phyloP scores from a whole-genome alignment of 2,797 vertebrate genomes.

The Valencia hispanica region DNA sequence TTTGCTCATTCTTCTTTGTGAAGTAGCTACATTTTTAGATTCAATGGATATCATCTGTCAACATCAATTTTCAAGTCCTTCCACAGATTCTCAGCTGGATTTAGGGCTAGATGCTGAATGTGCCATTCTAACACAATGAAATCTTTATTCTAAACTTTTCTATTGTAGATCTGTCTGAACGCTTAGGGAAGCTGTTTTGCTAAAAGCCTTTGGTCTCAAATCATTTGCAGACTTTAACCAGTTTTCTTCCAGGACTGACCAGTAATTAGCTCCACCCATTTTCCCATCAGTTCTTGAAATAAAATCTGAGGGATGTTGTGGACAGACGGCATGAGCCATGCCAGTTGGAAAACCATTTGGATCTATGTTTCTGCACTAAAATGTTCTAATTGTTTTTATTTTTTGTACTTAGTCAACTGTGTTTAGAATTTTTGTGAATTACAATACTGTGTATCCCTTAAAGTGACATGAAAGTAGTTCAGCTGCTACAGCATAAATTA shows the following conservation, averaged over 20 bases:
- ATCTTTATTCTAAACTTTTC: background rate
- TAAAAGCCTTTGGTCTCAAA: background rate
- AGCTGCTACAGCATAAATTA: slow-evolving; percentile 18
- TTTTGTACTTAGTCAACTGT: background rate
- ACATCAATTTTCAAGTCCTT: no score
- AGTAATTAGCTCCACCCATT: background rate
- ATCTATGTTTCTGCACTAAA: background rate
- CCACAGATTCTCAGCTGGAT: no score
- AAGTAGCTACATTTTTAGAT: no score
- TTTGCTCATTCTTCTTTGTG: no score
- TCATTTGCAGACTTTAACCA: background rate
- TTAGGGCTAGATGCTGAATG: no score
- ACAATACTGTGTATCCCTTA: slow-evolving; percentile 1
- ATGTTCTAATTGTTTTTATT: slow-evolving; percentile 1
- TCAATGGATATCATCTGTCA: no score
- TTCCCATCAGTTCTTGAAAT: background rate
- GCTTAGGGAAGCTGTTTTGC: no score
- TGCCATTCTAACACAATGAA: background rate
- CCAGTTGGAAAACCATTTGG: background rate
- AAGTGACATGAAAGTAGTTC: slow-evolving; percentile 7
- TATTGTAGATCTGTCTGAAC: background rate
- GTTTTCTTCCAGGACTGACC: background rate
- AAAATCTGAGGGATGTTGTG: background rate
- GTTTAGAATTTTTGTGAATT: slow-evolving; percentile 1
- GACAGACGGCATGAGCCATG: background rate